phyloP scores from a whole-genome alignment of 2,797 vertebrate genomes.

The Xenopus petersii region DNA sequence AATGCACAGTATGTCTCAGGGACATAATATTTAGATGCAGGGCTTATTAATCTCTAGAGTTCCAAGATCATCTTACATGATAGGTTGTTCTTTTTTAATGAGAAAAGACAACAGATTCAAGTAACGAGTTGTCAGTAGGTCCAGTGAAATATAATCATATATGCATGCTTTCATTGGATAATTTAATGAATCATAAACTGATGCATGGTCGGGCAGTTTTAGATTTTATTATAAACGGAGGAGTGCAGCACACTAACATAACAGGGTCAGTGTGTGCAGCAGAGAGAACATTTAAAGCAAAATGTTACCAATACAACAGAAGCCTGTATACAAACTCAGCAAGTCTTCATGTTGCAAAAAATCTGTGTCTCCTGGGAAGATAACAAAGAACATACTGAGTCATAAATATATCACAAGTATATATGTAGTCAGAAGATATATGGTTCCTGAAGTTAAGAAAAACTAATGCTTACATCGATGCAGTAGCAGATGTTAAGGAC shows the following conservation, averaged over 20 bases:
- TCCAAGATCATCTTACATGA: conserved; percentile 38
- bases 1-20: conserved; percentile 19
- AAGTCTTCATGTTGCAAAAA: too few species aligned
- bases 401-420: too few species aligned
- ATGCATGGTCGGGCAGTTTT: conserved; percentile 21
- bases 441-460: too few species aligned
- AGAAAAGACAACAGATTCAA: conserved; percentile 45
- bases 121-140: conserved; percentile 31
- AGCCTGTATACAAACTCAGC: too few species aligned
- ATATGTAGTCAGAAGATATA: too few species aligned
- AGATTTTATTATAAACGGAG: conserved; percentile 22
- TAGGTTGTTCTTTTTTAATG: conserved; percentile 41
- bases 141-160: conserved; percentile 33
- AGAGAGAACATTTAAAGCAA: conserved; percentile 32
- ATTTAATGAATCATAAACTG: conserved; percentile 45
- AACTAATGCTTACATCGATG: too few species aligned
- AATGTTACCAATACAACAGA: conserved; percentile 14
- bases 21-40: conserved; percentile 38
- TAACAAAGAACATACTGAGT: too few species aligned
- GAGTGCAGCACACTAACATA: conserved; percentile 8
- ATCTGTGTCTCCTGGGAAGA: too few species aligned
- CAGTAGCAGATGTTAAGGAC: too few species aligned
- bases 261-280: conserved; percentile 26
- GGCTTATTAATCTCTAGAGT: conserved; percentile 42
- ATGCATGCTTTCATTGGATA: conserved; percentile 20